Conservation (phyloP, 2,113 vertebrate genomes). For the Urocynchramus pylzowi region DNA sequence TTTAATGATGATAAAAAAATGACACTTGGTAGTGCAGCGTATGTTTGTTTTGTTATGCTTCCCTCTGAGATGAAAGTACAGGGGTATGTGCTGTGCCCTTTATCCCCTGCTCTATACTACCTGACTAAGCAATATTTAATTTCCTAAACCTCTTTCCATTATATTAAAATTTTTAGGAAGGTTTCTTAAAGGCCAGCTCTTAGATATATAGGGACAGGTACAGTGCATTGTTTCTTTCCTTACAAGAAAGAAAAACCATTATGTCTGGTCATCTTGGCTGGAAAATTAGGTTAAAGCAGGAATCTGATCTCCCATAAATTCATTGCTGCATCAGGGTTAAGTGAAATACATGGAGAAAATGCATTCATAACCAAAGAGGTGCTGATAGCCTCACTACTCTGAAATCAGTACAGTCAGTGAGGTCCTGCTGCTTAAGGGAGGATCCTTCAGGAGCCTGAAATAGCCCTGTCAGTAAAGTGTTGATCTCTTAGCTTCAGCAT, state of each 20-base stretch:
- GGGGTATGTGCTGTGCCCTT: neutral
- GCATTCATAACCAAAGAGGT: neutral
- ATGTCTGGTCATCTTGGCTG: neutral
- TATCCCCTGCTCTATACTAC: neutral
- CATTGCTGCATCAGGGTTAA: neutral
- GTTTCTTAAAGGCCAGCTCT: neutral
- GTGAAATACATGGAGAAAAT: neutral
- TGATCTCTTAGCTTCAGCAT: neutral
- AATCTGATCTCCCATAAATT: neutral
- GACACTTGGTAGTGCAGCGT: neutral
- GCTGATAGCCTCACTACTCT: neutral
- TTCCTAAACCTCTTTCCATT: neutral
- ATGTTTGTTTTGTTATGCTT: neutral
- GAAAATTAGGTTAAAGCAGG: slow-evolving; percentile 16
- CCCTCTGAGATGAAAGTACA: neutral
- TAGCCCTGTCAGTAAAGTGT: neutral
- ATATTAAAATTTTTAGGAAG: neutral
- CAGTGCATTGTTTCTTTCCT: neutral
- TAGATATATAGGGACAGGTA: neutral
- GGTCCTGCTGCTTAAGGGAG: neutral
- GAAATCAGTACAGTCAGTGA: neutral
- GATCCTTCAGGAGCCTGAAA: neutral
- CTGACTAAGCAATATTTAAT: neutral
- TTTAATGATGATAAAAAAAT: neutral
- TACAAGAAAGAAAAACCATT: neutral